Evolutionary conservation across 2,113 vertebrate species (phyloP), one percentile per base, ranked within the genome.

Genomic region (Telmatochromis brachygnathus): DNA sequence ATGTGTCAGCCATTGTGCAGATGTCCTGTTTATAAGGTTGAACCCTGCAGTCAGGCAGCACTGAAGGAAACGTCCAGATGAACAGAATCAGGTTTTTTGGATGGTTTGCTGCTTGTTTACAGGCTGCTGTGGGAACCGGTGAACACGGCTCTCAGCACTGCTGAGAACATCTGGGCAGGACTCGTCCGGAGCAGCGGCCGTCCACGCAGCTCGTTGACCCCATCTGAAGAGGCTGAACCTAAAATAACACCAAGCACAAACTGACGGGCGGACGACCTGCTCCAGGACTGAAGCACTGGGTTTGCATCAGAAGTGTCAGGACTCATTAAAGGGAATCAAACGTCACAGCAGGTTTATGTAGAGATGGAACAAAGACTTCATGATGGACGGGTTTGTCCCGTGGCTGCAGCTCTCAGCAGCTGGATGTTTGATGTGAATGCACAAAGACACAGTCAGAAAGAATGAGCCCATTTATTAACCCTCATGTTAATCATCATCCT

Each of bases 381-480:
- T 12, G 60, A 17, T 1, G 65, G 0, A 42, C n/a, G 1, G 7
- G 68, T 17, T 73, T 26, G 21, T 73, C 39, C 0, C 39, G 15
- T 47, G 7, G 42, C 26, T 12, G 8, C 42, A 19, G 23, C 9
- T 7, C 9, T 3, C 70, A 75, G 70, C 39, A 45, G 39, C n/a
- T 9, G 42, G 1, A 10, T 23, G 35, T 23, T 70, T 42, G 42
- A 28, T 51, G 26, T 49, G 73, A 51, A n/a, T 5, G 10, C 6
- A 49, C 45, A 47, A 26, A 37, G 51, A 82, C 26, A 70, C 49
- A 73, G 86, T 94, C 91, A 92, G 94, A 94, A 95, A 95, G 93
- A 92, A 92, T 65, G 94, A 95, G 94, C 92, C 88, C 85, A 83
- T 95, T 95, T 95, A 95, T 95, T 95, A 94, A 93, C 94, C 93